These are phyloP conservation scores for Hemiscyllium ocellatum DNA, from an alignment of 2,113 vertebrate genomes.

Conservation along the genomic window DNA sequence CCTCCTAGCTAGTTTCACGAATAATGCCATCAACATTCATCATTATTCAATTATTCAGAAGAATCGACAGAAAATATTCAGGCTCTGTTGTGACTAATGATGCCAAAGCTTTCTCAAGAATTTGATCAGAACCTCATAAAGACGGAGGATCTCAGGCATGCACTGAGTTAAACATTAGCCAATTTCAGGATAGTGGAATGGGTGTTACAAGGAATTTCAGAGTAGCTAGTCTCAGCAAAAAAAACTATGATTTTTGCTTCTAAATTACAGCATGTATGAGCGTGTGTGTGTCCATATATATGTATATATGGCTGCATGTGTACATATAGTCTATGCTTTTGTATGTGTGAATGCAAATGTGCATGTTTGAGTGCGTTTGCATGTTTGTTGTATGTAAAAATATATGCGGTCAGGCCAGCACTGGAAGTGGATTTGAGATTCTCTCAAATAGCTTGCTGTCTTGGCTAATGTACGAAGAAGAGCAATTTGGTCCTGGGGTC, in stretches of 20 bases:
- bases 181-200: neutral
- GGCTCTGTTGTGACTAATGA: conserved; percentile 11
- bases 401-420: neutral
- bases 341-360: neutral
- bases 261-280: neutral
- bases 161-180: neutral
- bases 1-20: conserved; percentile 26
- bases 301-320: neutral
- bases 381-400: neutral
- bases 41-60: conserved; percentile 28
- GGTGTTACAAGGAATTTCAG: neutral
- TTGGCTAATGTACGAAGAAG: neutral
- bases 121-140: neutral
- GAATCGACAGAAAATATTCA: conserved; percentile 28
- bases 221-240: neutral
- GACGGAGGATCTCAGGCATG: neutral
- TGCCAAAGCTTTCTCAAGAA: neutral
- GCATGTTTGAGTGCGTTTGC: neutral
- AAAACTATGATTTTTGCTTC: neutral
- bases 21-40: conserved; percentile 11
- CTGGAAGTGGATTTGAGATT: neutral
- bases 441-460: neutral
- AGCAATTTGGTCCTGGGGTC: neutral
- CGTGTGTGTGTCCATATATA: neutral
- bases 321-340: neutral